phyloP scores from a whole-genome alignment of 2,888 invertebrate species.

The Eledone cirrhosa region DNA sequence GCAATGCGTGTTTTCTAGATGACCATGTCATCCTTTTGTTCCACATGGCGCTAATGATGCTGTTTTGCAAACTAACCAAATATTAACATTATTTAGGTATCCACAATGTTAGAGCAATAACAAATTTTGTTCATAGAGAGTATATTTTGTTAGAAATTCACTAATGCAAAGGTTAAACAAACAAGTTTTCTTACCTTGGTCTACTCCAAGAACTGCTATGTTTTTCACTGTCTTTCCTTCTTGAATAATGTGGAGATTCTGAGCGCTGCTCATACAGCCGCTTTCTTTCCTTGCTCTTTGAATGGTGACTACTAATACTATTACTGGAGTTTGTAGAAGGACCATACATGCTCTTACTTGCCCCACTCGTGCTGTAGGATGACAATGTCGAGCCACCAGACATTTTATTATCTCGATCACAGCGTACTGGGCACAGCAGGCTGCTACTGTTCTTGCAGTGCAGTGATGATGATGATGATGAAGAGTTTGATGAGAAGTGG shows the following conservation, averaged over 20 bases:
- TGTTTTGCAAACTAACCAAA: no score
- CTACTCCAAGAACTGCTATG: constrained; percentile 8
- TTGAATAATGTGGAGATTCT: constrained; percentile 15
- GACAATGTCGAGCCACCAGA: not conserved
- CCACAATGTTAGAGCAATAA: no score
- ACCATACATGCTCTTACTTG: not conserved
- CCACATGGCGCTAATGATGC: no score
- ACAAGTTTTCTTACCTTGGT: not conserved
- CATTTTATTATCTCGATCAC: not conserved
- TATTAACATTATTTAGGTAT: no score
- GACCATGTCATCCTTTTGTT: no score
- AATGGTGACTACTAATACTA: not conserved
- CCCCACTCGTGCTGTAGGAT: no score
- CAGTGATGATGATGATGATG: not conserved
- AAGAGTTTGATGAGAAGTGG: not conserved
- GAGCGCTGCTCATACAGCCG: constrained; percentile 1
- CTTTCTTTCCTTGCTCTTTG: constrained; percentile 10
- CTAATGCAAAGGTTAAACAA: no score
- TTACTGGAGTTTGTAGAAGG: not conserved
- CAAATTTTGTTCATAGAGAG: no score
- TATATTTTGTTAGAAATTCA: no score
- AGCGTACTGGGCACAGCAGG: not conserved
- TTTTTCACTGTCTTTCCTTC: constrained; percentile 12
- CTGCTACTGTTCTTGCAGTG: not conserved
- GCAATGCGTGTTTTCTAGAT: no score